These are phyloP conservation scores for Cliona cf. orientalis DNA, from an alignment of 37 sponge, comb jelly and placozoan genomes.

Conservation along the genomic window DNA sequence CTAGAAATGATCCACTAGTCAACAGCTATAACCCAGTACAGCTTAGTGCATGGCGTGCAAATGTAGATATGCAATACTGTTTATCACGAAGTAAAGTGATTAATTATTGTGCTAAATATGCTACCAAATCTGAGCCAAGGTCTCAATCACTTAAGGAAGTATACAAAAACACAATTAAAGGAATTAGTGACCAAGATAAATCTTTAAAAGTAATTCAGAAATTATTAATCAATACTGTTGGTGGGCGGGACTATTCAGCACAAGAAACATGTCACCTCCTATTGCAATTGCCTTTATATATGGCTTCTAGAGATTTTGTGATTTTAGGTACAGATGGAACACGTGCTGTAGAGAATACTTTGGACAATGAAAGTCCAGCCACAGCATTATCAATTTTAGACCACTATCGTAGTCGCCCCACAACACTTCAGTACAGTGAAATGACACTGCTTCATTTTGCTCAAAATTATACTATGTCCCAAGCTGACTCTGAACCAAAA, in stretches of 20 bases:
- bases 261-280: constrained; percentile 64
- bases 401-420: constrained; percentile 22
- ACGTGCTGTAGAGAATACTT: constrained; percentile 6
- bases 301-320: constrained; percentile 26
- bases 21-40: constrained; percentile 60
- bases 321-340: constrained; percentile 49
- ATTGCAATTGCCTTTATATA: constrained; percentile 38
- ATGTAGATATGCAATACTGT: constrained; percentile 67
- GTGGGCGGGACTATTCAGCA: constrained; percentile 42
- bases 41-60: constrained; percentile 60
- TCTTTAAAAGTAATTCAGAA: constrained; percentile 30
- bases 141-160: constrained; percentile 45
- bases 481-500: too few relatives aligned
- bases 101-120: constrained; percentile 46
- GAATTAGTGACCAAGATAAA: constrained; percentile 10
- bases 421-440: constrained; percentile 6
- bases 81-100: constrained; percentile 33
- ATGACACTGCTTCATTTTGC: constrained; percentile 45
- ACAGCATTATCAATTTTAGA: constrained; percentile 27
- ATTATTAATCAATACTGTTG: constrained; percentile 39
- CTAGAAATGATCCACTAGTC: constrained; percentile 46
- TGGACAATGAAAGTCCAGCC: background rate
- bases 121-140: constrained; percentile 33
- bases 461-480: constrained; percentile 23
- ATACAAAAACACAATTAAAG: constrained; percentile 23